Conservation (phyloP, 2,888 invertebrate genomes). For the Chrysina gloriosa region DNA sequence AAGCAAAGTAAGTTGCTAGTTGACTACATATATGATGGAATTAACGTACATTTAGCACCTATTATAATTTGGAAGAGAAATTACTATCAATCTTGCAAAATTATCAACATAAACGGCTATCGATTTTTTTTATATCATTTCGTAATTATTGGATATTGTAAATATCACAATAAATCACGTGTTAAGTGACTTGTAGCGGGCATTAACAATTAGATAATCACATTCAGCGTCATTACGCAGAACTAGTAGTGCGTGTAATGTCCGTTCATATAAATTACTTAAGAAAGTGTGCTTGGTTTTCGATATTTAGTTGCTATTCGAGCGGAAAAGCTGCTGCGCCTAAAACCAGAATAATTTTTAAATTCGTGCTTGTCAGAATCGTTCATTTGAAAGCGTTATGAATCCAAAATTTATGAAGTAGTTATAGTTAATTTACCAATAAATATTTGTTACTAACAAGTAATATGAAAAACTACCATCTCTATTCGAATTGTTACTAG, state of each 20-base stretch:
- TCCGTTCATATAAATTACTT: slow-evolving; percentile 1
- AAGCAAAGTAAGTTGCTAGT: slow-evolving; percentile 70
- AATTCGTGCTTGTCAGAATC: background rate
- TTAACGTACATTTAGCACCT: too few species aligned
- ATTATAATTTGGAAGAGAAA: too few species aligned
- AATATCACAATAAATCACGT: slow-evolving; percentile 16
- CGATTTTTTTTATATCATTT: background rate
- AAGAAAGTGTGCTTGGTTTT: slow-evolving; percentile 18
- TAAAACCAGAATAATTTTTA: background rate
- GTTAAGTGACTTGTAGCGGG: background rate
- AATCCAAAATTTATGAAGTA: too few species aligned
- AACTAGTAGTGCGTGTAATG: slow-evolving; percentile 31
- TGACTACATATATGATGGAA: too few species aligned
- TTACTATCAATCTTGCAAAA: background rate
- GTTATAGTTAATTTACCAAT: too few species aligned
- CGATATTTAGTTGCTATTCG: background rate
- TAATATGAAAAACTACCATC: too few species aligned
- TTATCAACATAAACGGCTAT: background rate
- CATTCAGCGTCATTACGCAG: slow-evolving; percentile 27
- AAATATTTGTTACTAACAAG: too few species aligned
- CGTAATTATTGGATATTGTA: background rate
- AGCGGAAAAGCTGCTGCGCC: slow-evolving; percentile 5
- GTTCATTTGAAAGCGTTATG: background rate
- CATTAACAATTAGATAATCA: slow-evolving; percentile 29
- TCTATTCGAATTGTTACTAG: too few species aligned